Evolutionary conservation across 1,140 invertebrate genomes (phyloP).

Genomic region (Drosophila obscura): DNA sequence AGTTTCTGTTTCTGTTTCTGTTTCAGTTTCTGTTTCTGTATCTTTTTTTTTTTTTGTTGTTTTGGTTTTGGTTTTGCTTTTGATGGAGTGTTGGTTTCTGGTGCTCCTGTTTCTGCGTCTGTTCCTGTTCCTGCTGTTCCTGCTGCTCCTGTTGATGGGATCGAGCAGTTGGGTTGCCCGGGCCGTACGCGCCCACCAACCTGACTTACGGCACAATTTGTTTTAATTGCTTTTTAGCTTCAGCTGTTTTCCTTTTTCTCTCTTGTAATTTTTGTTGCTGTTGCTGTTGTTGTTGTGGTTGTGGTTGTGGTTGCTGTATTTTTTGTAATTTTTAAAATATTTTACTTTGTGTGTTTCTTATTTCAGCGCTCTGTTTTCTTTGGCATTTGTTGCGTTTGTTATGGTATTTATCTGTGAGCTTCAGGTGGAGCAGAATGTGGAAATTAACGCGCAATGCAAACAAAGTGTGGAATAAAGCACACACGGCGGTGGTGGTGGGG

Average conservation of each 20-base stretch:
- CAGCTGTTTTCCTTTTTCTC: slow-evolving; percentile 8
- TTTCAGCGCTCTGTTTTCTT: slow-evolving; percentile 3
- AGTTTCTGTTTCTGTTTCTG: slow-evolving; percentile 20
- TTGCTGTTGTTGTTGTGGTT: too few relatives aligned
- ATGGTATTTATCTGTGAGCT: slow-evolving; percentile 30
- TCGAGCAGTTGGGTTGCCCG: slow-evolving; percentile 16
- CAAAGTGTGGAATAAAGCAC: slow-evolving; percentile 16
- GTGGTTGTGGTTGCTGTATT: too few relatives aligned
- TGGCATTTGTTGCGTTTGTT: slow-evolving; percentile 5
- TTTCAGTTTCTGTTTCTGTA: slow-evolving; percentile 22
- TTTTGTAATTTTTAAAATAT: not conserved
- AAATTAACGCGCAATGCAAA: slow-evolving; percentile 42
- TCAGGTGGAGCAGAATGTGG: slow-evolving; percentile 15
- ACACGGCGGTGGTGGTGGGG: too few relatives aligned
- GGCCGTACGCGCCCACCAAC: slow-evolving; percentile 69
- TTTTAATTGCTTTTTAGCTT: slow-evolving; percentile 80
- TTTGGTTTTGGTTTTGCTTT: not conserved
- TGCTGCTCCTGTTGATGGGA: not conserved
- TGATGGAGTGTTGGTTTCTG: slow-evolving; percentile 12
- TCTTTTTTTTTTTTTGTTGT: slow-evolving; percentile 6
- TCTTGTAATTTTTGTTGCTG: slow-evolving; percentile 2
- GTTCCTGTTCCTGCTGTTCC: slow-evolving; percentile 9
- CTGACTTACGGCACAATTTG: slow-evolving; percentile 78
- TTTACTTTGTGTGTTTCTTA: not conserved
- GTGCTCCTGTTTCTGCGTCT: slow-evolving; percentile 17